Evolutionary conservation across 2,888 invertebrate species (phyloP).

Genomic region (Patella ulyssiponensis): DNA sequence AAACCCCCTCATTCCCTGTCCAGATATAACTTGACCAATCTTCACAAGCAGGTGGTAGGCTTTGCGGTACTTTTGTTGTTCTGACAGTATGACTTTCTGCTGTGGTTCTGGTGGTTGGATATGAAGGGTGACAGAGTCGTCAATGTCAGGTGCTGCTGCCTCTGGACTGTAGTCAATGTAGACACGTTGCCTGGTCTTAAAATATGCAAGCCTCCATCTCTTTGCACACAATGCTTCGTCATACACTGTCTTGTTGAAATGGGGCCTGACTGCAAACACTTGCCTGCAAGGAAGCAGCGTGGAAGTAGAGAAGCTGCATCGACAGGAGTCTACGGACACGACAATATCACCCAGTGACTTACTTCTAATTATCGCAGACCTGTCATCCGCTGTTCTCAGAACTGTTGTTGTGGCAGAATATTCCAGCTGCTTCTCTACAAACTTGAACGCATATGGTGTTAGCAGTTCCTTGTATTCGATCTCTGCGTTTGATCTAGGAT

Average conservation of each 20-base stretch:
- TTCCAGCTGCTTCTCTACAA: slow-evolving; percentile 22
- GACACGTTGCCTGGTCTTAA: not conserved
- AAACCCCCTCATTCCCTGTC: not conserved
- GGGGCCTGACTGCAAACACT: slow-evolving; percentile 19
- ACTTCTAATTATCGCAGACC: not conserved
- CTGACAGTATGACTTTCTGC: not conserved
- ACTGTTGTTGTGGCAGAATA: not conserved
- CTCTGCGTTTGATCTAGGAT: not conserved
- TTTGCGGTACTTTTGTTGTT: not conserved
- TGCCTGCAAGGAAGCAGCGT: slow-evolving; percentile 31
- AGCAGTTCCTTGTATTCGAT: slow-evolving; percentile 13
- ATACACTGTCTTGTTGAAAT: not conserved
- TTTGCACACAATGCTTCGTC: slow-evolving; percentile 16
- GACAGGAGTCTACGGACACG: slow-evolving; percentile 12
- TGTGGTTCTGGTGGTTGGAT: not conserved
- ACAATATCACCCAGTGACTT: not conserved
- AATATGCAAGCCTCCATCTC: slow-evolving; percentile 14
- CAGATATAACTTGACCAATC: not conserved
- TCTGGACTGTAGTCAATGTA: not conserved
- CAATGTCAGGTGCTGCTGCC: not conserved
- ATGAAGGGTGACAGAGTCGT: not conserved
- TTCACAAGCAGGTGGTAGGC: not conserved
- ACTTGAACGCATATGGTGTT: slow-evolving; percentile 24
- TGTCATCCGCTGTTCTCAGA: slow-evolving; percentile 5
- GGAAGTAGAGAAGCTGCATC: slow-evolving; percentile 22